These are phyloP conservation scores for Phyllostomus discolor DNA, from an alignment of 2,113 vertebrate species.

Conservation along the genomic window DNA sequence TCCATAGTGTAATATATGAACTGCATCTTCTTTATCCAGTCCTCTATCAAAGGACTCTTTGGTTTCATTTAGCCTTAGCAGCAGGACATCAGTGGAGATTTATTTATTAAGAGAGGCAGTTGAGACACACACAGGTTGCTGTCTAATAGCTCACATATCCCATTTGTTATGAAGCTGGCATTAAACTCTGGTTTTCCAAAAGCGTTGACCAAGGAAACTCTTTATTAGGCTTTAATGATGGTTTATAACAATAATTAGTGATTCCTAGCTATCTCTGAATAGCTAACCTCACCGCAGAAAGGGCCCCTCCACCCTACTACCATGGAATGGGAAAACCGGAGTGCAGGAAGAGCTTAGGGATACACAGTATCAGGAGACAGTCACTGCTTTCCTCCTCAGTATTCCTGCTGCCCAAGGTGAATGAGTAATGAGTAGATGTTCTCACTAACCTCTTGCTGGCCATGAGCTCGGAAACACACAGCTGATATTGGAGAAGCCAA, in stretches of 20 bases:
- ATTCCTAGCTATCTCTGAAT: background rate
- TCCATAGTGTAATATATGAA: background rate
- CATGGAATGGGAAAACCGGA: background rate
- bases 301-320: background rate
- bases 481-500: background rate
- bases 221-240: background rate
- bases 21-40: background rate
- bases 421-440: background rate
- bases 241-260: background rate
- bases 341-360: background rate
- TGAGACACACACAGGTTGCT: background rate
- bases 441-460: background rate
- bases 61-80: background rate
- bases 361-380: background rate
- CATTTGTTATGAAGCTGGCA: background rate
- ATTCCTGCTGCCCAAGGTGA: background rate
- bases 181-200: background rate
- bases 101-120: slow-evolving; percentile 1
- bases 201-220: background rate
- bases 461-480: background rate
- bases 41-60: background rate
- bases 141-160: background rate
- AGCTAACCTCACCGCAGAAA: background rate
- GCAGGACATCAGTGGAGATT: background rate
- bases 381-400: background rate